phyloP scores from a whole-genome alignment of 2,113 vertebrate genomes.

The Hydrochoerus hydrochaeris region DNA sequence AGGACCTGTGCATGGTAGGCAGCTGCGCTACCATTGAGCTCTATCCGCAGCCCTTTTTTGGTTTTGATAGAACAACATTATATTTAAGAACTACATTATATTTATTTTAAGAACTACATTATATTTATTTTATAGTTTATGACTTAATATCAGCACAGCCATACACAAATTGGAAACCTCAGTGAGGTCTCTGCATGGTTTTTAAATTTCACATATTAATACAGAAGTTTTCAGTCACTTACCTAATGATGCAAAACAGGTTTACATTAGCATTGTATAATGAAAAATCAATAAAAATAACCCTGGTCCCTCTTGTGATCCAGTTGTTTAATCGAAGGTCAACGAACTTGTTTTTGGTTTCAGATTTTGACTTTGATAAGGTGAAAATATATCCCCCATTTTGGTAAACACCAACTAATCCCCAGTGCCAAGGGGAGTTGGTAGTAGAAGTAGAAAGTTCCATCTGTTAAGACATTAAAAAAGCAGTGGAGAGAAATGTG shows the following conservation, averaged over 20 bases:
- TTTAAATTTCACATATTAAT: slow-evolving; percentile 7
- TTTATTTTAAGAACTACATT: background rate
- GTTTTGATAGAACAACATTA: slow-evolving; percentile 11
- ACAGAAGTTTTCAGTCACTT: slow-evolving; percentile 62
- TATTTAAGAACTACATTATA: background rate
- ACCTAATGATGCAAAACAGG: slow-evolving; percentile 86
- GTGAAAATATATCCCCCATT: slow-evolving; percentile 82
- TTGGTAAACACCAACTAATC: slow-evolving; percentile 76
- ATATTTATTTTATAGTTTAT: slow-evolving; percentile 52
- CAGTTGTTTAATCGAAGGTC: slow-evolving; percentile 82
- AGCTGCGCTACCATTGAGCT: background rate
- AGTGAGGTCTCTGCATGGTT: background rate
- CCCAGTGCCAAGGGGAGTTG: slow-evolving; percentile 77
- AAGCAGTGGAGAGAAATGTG: background rate
- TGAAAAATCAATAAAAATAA: slow-evolving; percentile 86
- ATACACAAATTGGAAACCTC: slow-evolving; percentile 11
- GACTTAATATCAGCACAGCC: slow-evolving; percentile 17
- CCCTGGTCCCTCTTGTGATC: slow-evolving; percentile 83
- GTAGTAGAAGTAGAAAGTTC: slow-evolving; percentile 60
- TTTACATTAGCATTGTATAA: slow-evolving; percentile 85
- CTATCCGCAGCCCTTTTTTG: background rate
- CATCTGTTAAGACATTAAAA: slow-evolving; percentile 77
- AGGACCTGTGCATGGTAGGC: background rate
- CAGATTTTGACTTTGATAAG: slow-evolving; percentile 81
- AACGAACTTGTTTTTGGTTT: slow-evolving; percentile 69